Evolutionary conservation across 2,888 invertebrate species (phyloP), one percentile per base, ranked within the genome.

Genomic region (Dusona sp.): DNA sequence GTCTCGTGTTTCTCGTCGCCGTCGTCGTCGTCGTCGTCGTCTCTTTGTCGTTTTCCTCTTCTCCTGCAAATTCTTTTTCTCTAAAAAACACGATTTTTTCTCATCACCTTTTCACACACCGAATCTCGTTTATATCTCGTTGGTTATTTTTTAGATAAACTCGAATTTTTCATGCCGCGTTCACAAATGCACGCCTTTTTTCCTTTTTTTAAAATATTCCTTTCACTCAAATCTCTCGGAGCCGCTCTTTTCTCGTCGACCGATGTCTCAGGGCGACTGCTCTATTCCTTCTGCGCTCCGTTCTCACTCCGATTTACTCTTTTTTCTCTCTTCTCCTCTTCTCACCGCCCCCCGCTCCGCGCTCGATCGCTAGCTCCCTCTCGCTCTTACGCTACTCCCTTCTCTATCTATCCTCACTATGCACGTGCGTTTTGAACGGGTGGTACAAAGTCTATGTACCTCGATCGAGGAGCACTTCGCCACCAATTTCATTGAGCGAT

Each of bases 341-440:
- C 86, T 68, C 79, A 45, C 51, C 42, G 65, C 22, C 67, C 64
- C 22, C 54, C 57, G 25, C 67, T 61, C 54, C 70, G 57, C 25
- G 3, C 36, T 42, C 61, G 57, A 61, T 36, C 64, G 29, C 72
- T 22, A 70, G 16, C 29, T 70, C 74, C n/a, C n/a, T 54, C n/a
- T 54, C 54, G 33, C 67, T 85, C 42, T 70, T 36, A 77, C 51
- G 51, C 73, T 75, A 29, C 3, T 36, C 38, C 67, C 57, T 70
- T 33, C 42, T 45, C 79, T 45, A 57, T 22, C 29, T 78, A 83
- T 83, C 29, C 83, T 45, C 25, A 42, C 42, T 77, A 70, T 89
- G 90, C 92, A 92, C 92, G 92, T 92, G 92, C 90, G 90, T 92
- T 92, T 92, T 90, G 91, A 90, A 90, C 88, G 88, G 78, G 82